Percentiles rank a stretch among this genome's conserved stretches.
These are phyloP conservation scores for Pogonomyrmex californicus DNA, from an alignment of 1,140 invertebrate species.

Conservation along the genomic window DNA sequence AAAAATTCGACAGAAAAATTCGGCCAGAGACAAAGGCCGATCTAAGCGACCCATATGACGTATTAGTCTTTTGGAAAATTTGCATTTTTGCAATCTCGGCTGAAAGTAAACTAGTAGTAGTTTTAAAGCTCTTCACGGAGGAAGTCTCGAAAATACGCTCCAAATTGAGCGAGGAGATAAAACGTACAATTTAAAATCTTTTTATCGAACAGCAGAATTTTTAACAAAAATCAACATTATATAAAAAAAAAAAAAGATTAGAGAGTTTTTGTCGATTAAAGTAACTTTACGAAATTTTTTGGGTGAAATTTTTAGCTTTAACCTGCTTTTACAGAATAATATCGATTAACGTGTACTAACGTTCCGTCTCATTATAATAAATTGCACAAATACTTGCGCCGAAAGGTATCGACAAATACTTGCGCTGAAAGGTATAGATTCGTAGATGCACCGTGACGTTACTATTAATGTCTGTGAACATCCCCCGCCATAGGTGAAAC, in stretches of 20 bases:
- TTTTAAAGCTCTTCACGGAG: slow-evolving; percentile 29
- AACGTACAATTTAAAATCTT: slow-evolving; percentile 21
- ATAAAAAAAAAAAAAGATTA: not conserved
- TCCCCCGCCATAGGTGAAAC: slow-evolving; percentile 31
- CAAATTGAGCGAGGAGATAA: not conserved
- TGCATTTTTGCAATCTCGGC: slow-evolving; percentile 33
- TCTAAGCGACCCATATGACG: slow-evolving; percentile 21
- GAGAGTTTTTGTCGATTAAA: not conserved
- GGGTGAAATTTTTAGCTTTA: not conserved
- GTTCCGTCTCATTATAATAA: not conserved
- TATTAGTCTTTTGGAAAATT: slow-evolving; percentile 32
- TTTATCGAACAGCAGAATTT: not conserved
- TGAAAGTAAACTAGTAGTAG: slow-evolving; percentile 10
- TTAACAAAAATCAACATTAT: slow-evolving; percentile 31
- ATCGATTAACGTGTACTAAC: not conserved
- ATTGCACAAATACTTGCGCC: not conserved
- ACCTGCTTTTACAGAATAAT: not conserved
- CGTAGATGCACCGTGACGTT: not conserved
- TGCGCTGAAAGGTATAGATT: not conserved
- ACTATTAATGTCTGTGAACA: slow-evolving; percentile 7
- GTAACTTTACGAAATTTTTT: not conserved
- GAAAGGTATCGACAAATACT: not conserved
- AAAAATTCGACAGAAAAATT: slow-evolving; percentile 44
- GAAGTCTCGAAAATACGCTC: not conserved
- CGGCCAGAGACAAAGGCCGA: not conserved